Base-by-base conservation (phyloP, 1,140 invertebrate species). In the Zaprionus kolodkinae region DNA sequence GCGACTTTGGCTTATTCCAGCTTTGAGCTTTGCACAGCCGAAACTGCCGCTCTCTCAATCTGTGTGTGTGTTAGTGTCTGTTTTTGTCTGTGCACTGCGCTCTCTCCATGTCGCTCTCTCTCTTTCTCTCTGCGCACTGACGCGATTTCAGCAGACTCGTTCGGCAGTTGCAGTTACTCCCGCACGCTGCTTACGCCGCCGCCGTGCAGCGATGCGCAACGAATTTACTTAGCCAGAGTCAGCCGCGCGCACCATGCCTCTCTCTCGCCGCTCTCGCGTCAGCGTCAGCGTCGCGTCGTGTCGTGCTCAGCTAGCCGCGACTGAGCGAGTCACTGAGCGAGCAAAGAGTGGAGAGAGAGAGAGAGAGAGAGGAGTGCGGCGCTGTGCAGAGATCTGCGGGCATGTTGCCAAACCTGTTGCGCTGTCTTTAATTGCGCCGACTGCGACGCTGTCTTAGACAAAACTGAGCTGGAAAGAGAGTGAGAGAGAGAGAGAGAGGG, bases 381-480 rank as follows among this genome's bases (percentile, higher is more conserved):
- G 48, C 27, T 12, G 30, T 25, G 15, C 56, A 17, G 60, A 21
- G 48, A 57, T 68, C 74, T 80, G 76, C 70, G 66, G 72, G 50
- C 50, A 66, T 66, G 67, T 75, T 75, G 76, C 71, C 76, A 80
- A 80, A 80, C 78, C 78, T 78, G 78, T 80, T 78, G 57, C 62
- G 71, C 62, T 74, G 61, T 56, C 50, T 78, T 72, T 67, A 71
- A 69, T 72, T 71, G 61, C 61, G 76, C 54, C 76, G 50, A n/a
- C 50, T 66, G 35, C 55, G 36, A 21, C n/a, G 17, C 48, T 30
- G 35, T 21, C 25, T 55, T 52, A 62, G 67, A 40, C 45, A 43
- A 43, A 43, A n/a, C 40, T 43, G 45, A 50, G 45, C 15, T 7
- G 45, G 1, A 17, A 45, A 43, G 45, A 48, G 45, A 10, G 45